Percentiles rank a stretch among this genome's conserved stretches.
phyloP scores from a whole-genome alignment of 1,140 invertebrate genomes.

The Aphis craccivora region DNA sequence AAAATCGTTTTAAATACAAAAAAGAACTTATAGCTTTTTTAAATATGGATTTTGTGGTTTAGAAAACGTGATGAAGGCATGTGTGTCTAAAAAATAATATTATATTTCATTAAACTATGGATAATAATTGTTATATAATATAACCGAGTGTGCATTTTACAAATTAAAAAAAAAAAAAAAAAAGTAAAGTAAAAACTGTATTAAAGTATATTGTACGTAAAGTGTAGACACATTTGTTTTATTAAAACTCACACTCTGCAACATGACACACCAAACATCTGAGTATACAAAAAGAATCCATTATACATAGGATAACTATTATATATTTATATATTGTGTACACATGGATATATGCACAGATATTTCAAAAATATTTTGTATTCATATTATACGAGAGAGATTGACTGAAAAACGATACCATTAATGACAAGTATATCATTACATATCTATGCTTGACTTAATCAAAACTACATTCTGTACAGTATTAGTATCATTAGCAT shows the following conservation, averaged over 20 bases:
- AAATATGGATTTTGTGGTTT: neutral
- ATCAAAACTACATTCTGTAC: neutral
- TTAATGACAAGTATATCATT: no score
- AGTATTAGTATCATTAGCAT: neutral
- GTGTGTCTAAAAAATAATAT: neutral
- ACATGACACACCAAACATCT: neutral
- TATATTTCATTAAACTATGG: neutral
- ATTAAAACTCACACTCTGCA: neutral
- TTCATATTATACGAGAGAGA: no score
- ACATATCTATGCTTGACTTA: neutral
- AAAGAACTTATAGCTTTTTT: neutral
- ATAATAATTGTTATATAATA: neutral
- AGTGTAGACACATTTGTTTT: slow-evolving; percentile 3
- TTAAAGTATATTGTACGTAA: neutral
- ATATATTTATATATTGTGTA: no score
- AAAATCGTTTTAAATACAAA: neutral
- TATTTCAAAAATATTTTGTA: no score
- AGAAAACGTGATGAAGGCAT: neutral
- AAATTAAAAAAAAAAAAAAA: neutral
- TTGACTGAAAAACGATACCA: no score
- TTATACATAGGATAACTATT: neutral
- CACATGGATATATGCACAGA: no score
- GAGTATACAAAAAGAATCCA: neutral
- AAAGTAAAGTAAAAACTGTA: neutral
- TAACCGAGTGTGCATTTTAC: neutral